Conservation (phyloP, 2,888 invertebrate genomes). For the Mamestra brassicae region DNA sequence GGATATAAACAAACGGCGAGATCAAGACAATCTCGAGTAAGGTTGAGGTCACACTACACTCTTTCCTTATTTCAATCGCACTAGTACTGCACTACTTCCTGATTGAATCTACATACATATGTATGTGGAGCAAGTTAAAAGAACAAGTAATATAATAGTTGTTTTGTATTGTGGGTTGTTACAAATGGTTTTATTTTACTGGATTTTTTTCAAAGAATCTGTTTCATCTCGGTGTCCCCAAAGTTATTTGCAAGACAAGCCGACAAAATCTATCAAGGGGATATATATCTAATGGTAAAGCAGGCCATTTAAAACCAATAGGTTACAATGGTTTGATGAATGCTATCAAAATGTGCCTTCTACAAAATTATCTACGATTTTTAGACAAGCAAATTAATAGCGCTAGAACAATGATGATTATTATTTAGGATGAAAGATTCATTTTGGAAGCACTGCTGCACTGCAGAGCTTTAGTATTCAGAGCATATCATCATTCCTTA, state of each 20-base stretch:
- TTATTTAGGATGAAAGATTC: too few relatives aligned
- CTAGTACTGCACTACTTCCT: slow-evolving; percentile 44
- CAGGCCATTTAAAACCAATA: too few relatives aligned
- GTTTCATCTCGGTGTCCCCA: neutral
- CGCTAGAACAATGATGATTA: too few relatives aligned
- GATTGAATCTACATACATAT: slow-evolving; percentile 38
- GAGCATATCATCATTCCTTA: neutral
- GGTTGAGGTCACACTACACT: slow-evolving; percentile 50
- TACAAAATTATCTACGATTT: too few relatives aligned
- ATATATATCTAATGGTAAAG: neutral
- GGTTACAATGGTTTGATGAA: neutral
- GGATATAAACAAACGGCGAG: slow-evolving; percentile 57
- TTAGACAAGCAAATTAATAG: neutral
- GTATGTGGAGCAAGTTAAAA: slow-evolving; percentile 30
- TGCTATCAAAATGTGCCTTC: neutral
- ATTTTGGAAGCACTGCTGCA: neutral
- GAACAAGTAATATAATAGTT: neutral
- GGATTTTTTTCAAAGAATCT: neutral
- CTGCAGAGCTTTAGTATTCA: neutral
- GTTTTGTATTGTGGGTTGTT: neutral
- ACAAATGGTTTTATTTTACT: neutral
- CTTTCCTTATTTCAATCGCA: slow-evolving; percentile 56
- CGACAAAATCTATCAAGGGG: neutral
- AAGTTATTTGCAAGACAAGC: neutral
- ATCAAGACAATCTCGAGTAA: slow-evolving; percentile 40